Conservation (phyloP, 2,888 invertebrate genomes). For the Pammene aurita region DNA sequence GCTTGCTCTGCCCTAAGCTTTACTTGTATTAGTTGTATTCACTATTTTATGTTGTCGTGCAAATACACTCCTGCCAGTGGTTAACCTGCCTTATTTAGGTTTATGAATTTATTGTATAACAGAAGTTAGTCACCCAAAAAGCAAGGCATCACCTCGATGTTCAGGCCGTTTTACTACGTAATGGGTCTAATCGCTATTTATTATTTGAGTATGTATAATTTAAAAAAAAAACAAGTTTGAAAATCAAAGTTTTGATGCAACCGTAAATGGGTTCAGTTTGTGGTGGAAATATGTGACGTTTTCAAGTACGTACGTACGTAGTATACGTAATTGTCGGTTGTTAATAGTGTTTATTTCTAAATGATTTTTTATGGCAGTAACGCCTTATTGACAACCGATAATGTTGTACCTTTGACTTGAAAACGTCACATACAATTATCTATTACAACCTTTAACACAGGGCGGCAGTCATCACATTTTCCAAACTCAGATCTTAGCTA, state of each 20-base stretch:
- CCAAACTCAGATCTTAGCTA: no score
- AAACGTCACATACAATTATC: no score
- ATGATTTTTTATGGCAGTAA: no score
- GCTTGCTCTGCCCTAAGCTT: constrained; percentile 5
- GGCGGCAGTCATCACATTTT: no score
- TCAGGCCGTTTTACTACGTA: background rate
- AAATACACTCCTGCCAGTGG: background rate
- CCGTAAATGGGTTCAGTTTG: no score
- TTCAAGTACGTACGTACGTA: no score
- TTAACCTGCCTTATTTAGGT: constrained; percentile 11
- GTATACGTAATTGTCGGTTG: no score
- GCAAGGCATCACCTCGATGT: background rate
- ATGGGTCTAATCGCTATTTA: background rate
- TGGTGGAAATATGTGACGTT: no score
- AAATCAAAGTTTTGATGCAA: background rate
- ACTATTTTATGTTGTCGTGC: constrained; percentile 9
- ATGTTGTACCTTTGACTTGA: no score
- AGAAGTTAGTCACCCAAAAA: constrained; percentile 8
- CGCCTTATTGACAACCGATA: no score
- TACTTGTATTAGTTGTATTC: constrained; percentile 18
- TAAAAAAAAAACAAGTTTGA: background rate
- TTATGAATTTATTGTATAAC: constrained; percentile 4
- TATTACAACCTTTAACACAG: no score
- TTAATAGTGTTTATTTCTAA: no score
- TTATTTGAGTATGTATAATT: background rate